phyloP scores from a whole-genome alignment of 2,888 invertebrate genomes.

The Pammene fasciana region DNA sequence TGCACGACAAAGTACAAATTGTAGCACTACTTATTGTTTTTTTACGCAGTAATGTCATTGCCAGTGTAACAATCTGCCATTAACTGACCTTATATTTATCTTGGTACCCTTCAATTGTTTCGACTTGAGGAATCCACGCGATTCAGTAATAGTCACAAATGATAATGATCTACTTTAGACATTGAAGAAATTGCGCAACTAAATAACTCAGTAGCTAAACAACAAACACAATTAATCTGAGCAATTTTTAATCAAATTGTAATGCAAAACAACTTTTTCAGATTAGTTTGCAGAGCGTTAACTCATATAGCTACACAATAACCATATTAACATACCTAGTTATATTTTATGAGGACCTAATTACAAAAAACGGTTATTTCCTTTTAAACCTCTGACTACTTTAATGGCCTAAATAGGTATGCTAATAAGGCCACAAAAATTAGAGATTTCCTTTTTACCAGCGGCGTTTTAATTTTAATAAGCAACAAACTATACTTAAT shows the following conservation, averaged over 20 bases:
- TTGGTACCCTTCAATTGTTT: conserved; percentile 22
- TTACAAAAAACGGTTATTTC: conserved; percentile 6
- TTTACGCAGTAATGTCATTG: conserved; percentile 9
- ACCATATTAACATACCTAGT: no score
- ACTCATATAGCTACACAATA: no score
- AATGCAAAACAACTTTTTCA: no score
- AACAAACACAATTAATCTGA: background rate
- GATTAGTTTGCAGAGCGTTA: no score
- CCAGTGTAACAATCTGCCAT: conserved; percentile 19
- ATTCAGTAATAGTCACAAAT: conserved; percentile 4
- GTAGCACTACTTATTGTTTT: background rate
- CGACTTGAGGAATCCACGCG: background rate
- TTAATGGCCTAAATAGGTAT: conserved; percentile 12
- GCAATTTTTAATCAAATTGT: background rate
- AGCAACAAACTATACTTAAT: no score
- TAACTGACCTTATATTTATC: conserved; percentile 11
- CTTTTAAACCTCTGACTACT: conserved; percentile 11
- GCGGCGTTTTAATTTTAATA: background rate
- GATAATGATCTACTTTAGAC: conserved; percentile 6
- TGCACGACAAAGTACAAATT: background rate
- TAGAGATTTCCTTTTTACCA: background rate
- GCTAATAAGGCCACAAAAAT: background rate
- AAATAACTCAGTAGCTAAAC: background rate
- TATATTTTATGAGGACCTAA: no score
- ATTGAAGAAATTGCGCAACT: conserved; percentile 10